Base-by-base conservation (phyloP, 2,797 vertebrate genomes). In the Kryptolebias ocellatus region DNA sequence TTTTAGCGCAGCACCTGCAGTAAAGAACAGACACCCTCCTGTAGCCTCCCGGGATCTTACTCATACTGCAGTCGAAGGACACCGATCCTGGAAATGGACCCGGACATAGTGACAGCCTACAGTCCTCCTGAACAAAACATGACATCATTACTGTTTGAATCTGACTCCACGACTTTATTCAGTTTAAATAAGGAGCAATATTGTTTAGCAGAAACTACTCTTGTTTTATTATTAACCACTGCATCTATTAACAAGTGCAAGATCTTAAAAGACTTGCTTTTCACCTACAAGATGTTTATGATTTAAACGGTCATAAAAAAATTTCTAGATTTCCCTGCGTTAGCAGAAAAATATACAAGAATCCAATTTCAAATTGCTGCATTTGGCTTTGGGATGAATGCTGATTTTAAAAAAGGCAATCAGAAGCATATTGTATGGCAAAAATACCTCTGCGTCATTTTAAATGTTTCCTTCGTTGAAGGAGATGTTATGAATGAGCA, bases 1-100 rank as follows among this genome's bases (percentile, higher is more conserved):
- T 78, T 80, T 77, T 52, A 66, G 64, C 76, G 56, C 67, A 65
- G 53, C 72, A 81, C 70, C 71, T 77, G 67, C 69, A 76, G 52
- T 80, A 69, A 86, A 85, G 79, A 81, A 79, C 84, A 83, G 80
- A 80, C 74, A 60, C 63, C 16, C 60, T 72, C 60, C 56, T 64
- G 70, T 60, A 74, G 76, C 72, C 76, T 67, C 74, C 66, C 72
- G 80, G 76, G 70, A 77, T 78, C 53, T 60, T 78, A 64, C 82
- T 84, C 66, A 60, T 72, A 64, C 79, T 61, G 80, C 82, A 83
- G 78, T 55, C 20, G 27, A 51, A 82, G 72, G 76, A 80, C 73
- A 20, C 53, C 74, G 59, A 78, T 76, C 73, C 54, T 1, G 2
- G 60, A 60, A 62, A 45, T 61, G 28, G 53, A 60, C 76, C 59